These are phyloP conservation scores for Rattus norvegicus DNA, from an alignment of 2,113 vertebrate species.

Conservation along the genomic window GRCr8 NC_086028.1:57625001-57625500, in stretches of 20 bases:
- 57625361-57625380: not conserved
- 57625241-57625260: not conserved
- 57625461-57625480: not conserved
- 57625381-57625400: not conserved
- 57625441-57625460: not conserved
- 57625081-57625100: not conserved
- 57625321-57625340: not conserved
- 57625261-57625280: not conserved
- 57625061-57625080: not conserved
- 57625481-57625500: not conserved
- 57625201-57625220: not conserved
- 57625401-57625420: no score
- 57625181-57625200: not conserved
- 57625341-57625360: fast-evolving
- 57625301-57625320: not conserved
- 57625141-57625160: not conserved
- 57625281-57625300: not conserved
- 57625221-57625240: not conserved
- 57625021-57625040: not conserved
- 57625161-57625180: not conserved
- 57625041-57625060: no score
- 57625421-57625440: no score
- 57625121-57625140: not conserved
- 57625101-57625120: not conserved
- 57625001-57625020: not conserved